Conservation (phyloP, 2,888 invertebrate genomes). For the Xestia xanthographa region DNA sequence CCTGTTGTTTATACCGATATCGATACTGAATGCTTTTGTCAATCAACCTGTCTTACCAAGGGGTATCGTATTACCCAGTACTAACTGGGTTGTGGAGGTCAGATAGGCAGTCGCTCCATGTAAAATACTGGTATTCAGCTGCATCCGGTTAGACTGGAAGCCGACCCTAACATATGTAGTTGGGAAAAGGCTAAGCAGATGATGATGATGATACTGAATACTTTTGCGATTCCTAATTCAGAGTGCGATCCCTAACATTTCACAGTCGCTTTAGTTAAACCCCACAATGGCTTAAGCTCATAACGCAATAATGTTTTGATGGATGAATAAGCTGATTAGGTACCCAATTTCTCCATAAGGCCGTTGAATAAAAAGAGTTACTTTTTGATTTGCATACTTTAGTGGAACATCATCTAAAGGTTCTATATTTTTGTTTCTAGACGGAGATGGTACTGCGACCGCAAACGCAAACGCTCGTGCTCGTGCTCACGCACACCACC, state of each 20-base stretch:
- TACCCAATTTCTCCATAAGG: neutral
- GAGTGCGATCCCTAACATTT: neutral
- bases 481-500: constrained; percentile 47
- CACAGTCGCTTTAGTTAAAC: neutral
- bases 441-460: constrained; percentile 60
- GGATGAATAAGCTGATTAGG: neutral
- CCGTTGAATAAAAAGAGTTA: neutral
- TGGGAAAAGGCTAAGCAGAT: too few relatives aligned
- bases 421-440: constrained; percentile 69
- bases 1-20: neutral
- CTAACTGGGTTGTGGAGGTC: too few relatives aligned
- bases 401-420: neutral
- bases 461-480: constrained; percentile 71
- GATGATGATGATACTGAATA: too few relatives aligned
- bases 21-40: neutral
- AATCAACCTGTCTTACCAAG: too few relatives aligned
- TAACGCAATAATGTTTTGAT: neutral
- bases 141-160: too few relatives aligned
- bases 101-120: too few relatives aligned
- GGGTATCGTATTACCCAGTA: too few relatives aligned
- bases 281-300: neutral
- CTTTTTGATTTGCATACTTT: neutral
- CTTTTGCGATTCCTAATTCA: neutral
- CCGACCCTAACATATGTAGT: too few relatives aligned
- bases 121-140: too few relatives aligned